A percentile compares a stretch with the other conserved stretches of the same genome.
These are phyloP conservation scores for Notocelia uddmanniana DNA, from an alignment of 2,888 invertebrate species.

Conservation along the genomic window DNA sequence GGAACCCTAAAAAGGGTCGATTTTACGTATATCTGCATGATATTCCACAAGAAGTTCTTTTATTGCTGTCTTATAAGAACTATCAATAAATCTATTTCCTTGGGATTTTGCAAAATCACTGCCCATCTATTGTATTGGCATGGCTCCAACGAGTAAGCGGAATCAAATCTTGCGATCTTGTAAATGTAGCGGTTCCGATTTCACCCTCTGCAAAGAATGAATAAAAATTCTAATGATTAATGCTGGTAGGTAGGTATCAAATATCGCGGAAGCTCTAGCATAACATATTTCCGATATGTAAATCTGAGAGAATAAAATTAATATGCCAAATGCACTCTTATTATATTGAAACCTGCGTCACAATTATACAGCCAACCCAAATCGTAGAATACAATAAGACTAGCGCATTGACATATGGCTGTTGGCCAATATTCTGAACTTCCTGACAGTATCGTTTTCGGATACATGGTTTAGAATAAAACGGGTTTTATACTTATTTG, in stretches of 20 bases:
- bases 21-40: neutral
- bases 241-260: constrained; percentile 1
- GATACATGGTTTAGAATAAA: constrained; percentile 10
- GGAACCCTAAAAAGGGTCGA: constrained; percentile 6
- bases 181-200: constrained; percentile 43
- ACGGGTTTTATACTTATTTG: neutral
- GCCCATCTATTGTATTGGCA: constrained; percentile 43
- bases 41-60: constrained; percentile 1
- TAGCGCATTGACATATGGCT: constrained; percentile 39
- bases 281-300: neutral
- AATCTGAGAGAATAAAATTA: neutral
- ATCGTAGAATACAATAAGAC: constrained; percentile 22
- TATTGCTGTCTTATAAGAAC: constrained; percentile 33
- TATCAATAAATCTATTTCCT: constrained; percentile 38
- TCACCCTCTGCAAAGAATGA: constrained; percentile 34
- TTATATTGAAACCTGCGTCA: neutral
- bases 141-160: constrained; percentile 41
- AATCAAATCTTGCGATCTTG: constrained; percentile 45
- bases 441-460: constrained; percentile 14
- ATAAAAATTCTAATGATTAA: constrained; percentile 18
- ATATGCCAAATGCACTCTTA: constrained; percentile 12
- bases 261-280: neutral
- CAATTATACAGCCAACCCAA: neutral
- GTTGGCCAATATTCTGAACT: constrained; percentile 29
- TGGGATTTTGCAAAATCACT: constrained; percentile 44